Conservation (phyloP, 2,113 vertebrate species). For the Eupsittula cactorum region DNA sequence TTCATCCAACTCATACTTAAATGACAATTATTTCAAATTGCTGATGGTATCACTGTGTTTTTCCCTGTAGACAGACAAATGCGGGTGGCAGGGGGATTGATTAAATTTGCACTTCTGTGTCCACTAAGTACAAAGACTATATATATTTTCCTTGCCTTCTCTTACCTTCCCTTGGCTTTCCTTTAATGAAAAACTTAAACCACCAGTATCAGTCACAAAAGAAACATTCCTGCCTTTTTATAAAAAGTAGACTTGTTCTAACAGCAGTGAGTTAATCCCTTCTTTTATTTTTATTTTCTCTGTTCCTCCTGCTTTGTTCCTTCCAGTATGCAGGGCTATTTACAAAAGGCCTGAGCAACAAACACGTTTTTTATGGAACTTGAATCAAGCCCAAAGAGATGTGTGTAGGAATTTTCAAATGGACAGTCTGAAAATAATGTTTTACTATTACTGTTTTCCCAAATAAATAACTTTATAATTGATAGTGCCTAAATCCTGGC, state of each 20-base stretch:
- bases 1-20: conserved; percentile 37
- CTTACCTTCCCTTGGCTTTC: background rate
- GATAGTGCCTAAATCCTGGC: background rate
- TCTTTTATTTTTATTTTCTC: background rate
- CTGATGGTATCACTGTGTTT: conserved; percentile 36
- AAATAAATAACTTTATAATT: background rate
- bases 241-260: background rate
- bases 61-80: conserved; percentile 37
- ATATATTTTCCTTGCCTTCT: background rate
- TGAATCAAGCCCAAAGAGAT: background rate
- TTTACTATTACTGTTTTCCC: background rate
- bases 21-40: conserved; percentile 61
- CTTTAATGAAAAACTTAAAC: background rate
- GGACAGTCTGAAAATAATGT: background rate
- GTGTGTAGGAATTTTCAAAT: background rate
- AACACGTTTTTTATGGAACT: background rate
- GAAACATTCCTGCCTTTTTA: background rate
- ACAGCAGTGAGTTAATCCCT: background rate
- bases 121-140: background rate
- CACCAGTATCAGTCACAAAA: background rate
- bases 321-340: background rate
- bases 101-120: conserved; percentile 29
- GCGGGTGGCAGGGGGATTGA: conserved; percentile 6
- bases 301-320: background rate
- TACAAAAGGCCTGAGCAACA: background rate